Evolutionary conservation across 1,140 invertebrate genomes (phyloP), one percentile per base, ranked within the genome.

Genomic region (Anastrepha obliqua): DNA sequence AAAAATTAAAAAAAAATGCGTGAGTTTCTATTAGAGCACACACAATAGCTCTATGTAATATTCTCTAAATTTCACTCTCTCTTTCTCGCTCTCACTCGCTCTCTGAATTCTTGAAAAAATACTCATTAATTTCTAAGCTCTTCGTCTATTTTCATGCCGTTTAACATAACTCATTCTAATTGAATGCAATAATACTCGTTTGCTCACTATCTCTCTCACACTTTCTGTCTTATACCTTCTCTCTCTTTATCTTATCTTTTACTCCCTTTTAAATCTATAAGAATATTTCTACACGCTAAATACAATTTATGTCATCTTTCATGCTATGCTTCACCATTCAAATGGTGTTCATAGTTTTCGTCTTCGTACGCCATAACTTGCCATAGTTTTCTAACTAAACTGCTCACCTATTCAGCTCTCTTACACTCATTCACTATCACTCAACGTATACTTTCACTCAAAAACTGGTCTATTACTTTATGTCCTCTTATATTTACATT

Each of bases 301-400:
- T 29, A 1, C 29, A 0, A n/a, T 44, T 81, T 15, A 4, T 6
- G 47, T 55, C 55, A 42, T 55, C 29, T 29, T 29, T 29, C 0
- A 29, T 29, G 29, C 29, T 29, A 29, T 29, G 29, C 29, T 0
- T 29, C 29, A 29, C 29, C 29, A 29, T 29, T 29, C 29, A 13
- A 78, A 86, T 62, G 88, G 90, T 91, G 91, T 91, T 70, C 89
- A 90, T 89, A 91, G 91, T 92, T 91, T 91, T 92, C 91, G 90
- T 91, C 89, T 89, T 89, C 64, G 88, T 89, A 29, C 90, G 92
- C 92, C 92, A 93, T 93, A 90, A 93, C 92, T 93, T 93, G 92
- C 92, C 92, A 93, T 93, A 93, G 91, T 90, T 91, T 86, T 62
- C 62, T 13, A 88, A 64, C 60, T 88, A 47, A 20, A 44, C 85